Conservation (phyloP, 2,888 invertebrate genomes). For the Schrankia costaestrigalis region DNA sequence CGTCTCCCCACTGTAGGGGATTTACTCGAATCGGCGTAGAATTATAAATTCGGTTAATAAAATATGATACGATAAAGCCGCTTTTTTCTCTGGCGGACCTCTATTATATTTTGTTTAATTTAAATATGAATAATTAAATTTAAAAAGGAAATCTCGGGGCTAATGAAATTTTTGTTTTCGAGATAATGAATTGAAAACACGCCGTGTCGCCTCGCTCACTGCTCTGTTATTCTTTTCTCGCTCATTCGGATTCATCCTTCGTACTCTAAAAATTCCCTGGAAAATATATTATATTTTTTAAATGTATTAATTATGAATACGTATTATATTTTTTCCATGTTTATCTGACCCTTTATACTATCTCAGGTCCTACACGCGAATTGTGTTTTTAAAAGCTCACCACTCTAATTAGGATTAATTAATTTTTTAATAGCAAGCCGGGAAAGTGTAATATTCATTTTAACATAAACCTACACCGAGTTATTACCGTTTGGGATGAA, state of each 20-base stretch:
- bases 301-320: slow-evolving; percentile 72
- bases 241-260: slow-evolving; percentile 74
- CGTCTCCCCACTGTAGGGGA: slow-evolving; percentile 44
- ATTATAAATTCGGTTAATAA: slow-evolving; percentile 81
- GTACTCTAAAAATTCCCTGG: slow-evolving; percentile 53
- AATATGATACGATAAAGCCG: slow-evolving; percentile 80
- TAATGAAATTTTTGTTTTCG: slow-evolving; percentile 80
- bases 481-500: slow-evolving; percentile 19
- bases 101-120: slow-evolving; percentile 81
- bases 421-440: slow-evolving; percentile 26
- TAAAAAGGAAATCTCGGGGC: slow-evolving; percentile 77
- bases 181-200: slow-evolving; percentile 81
- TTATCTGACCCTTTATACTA: slow-evolving; percentile 59
- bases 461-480: too few relatives aligned
- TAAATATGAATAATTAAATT: slow-evolving; percentile 81
- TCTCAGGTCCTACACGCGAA: slow-evolving; percentile 39
- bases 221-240: slow-evolving; percentile 73
- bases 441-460: slow-evolving; percentile 19
- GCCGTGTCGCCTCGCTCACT: slow-evolving; percentile 52
- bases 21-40: slow-evolving; percentile 75
- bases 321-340: slow-evolving; percentile 61
- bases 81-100: slow-evolving; percentile 65
- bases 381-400: slow-evolving; percentile 46
- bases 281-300: slow-evolving; percentile 52
- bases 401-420: slow-evolving; percentile 47